Evolutionary conservation across 2,888 invertebrate species (phyloP), one percentile per base, ranked within the genome.

Genomic region (Lithophane ornitopus): DNA sequence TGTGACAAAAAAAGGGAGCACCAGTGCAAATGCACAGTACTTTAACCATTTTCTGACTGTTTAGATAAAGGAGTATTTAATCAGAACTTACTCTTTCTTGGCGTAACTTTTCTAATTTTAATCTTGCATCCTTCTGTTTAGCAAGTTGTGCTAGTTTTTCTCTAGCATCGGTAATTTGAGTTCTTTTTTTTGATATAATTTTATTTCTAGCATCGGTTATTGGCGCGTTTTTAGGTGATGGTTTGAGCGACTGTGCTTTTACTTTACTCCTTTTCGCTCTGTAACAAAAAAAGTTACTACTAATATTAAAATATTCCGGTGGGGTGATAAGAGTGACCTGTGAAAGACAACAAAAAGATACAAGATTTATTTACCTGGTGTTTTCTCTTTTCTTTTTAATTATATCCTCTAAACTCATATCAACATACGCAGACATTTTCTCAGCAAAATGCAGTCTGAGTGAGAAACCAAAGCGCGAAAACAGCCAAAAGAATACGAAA

Each of bases 101-200:
- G 81, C 98, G 95, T 67, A 98, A 94, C 90, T 97, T 97, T 74
- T 98, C 97, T 69, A 98, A 92, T 91, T 98, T 98, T 69, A 97
- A 94, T 63, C 98, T 97, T 12, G 98, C 98, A 96, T 98, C 98
- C 81, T 97, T 97, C 73, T 97, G 97, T 90, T 98, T 98, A 0
- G 98, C 98, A 87, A 98, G 97, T 93, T 98, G 97, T 7, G 97
- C 97, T 70, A 98, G 94, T 89, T 98, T 98, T 86, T 98, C 98
- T 78, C 98, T 96, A 1, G 98, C 98, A 96, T 98, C 98, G 0
- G 97, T 97, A 44, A 98, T 97, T 89, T 97, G 98, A 67, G 97
- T 97, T 68, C 98, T 97, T 91, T 98, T 98, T 89, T 98, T 98
- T 67, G 97, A 97, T 85, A 98, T 98, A 59, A 98, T 98, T 94